Evolutionary conservation across 2,888 invertebrate species (phyloP).

Genomic region (Dynastes hyllus): DNA sequence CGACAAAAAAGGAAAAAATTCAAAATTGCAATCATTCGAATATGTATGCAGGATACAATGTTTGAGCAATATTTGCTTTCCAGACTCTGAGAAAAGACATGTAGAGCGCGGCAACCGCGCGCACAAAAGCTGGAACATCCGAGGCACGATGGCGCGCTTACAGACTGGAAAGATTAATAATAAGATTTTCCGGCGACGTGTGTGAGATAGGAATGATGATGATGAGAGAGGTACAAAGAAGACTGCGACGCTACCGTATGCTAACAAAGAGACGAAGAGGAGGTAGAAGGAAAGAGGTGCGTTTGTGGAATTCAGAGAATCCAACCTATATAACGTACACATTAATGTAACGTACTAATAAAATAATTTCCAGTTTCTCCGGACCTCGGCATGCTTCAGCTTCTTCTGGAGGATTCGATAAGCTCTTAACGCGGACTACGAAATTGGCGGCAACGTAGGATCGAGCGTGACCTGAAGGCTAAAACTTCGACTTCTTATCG

Average conservation of each 20-base stretch:
- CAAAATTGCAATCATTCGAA: conserved; percentile 51
- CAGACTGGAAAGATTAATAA: conserved; percentile 70
- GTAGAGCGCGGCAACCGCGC: conserved; percentile 33
- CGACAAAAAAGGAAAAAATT: conserved; percentile 7
- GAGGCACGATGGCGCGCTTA: conserved; percentile 65
- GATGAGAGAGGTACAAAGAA: conserved; percentile 37
- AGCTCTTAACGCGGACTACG: conserved; percentile 41
- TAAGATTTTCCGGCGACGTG: conserved; percentile 68
- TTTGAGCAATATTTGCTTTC: conserved; percentile 61
- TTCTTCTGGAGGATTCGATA: conserved; percentile 32
- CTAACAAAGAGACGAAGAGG: conserved; percentile 62
- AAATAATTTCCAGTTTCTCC: conserved; percentile 62
- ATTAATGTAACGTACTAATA: conserved; percentile 65
- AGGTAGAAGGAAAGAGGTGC: conserved; percentile 53
- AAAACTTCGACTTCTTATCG: conserved; percentile 23
- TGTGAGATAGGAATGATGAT: conserved; percentile 68
- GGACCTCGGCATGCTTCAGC: background rate
- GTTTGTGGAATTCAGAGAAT: conserved; percentile 63
- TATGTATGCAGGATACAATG: conserved; percentile 60
- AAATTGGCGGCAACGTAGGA: conserved; percentile 46
- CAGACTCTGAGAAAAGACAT: conserved; percentile 56
- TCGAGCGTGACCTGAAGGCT: conserved; percentile 41
- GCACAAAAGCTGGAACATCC: conserved; percentile 62
- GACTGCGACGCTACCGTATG: conserved; percentile 27
- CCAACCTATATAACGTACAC: conserved; percentile 58